These are phyloP conservation scores for Incurvaria masculella DNA, from an alignment of 2,888 invertebrate genomes.

Conservation along the genomic window DNA sequence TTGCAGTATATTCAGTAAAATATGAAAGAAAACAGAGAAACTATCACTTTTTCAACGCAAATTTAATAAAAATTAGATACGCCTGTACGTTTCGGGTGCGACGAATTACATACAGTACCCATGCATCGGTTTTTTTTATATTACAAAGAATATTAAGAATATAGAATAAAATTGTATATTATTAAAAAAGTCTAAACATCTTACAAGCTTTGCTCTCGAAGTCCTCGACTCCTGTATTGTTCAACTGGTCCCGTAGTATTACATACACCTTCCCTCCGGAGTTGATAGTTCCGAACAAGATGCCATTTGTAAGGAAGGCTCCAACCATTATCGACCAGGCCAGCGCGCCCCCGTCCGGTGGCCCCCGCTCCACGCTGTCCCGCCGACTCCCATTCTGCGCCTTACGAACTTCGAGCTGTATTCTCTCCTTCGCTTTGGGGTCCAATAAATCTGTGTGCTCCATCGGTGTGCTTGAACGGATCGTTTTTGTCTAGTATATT, in stretches of 20 bases:
- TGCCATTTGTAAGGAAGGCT: slow-evolving; percentile 86
- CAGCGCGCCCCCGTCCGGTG: slow-evolving; percentile 73
- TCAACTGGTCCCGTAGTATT: slow-evolving; percentile 62
- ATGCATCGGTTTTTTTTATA: too few species aligned
- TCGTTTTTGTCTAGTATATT: too few species aligned
- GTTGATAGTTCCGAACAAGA: slow-evolving; percentile 89
- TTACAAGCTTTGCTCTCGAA: slow-evolving; percentile 82
- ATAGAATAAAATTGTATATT: too few species aligned
- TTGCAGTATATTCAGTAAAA: too few species aligned
- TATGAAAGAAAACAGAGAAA: too few species aligned
- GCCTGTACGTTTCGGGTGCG: too few species aligned
- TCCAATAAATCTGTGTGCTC: slow-evolving; percentile 36
- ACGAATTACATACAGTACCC: too few species aligned
- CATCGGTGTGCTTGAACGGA: too few species aligned
- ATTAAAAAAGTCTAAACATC: too few species aligned
- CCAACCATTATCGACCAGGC: slow-evolving; percentile 81
- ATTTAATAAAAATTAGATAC: too few species aligned
- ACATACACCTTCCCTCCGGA: slow-evolving; percentile 79
- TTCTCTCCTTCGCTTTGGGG: slow-evolving; percentile 8
- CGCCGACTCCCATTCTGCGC: slow-evolving; percentile 24
- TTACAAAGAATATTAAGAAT: too few species aligned
- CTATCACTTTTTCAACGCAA: too few species aligned
- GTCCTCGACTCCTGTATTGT: slow-evolving; percentile 62
- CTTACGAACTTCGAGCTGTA: slow-evolving; percentile 19
- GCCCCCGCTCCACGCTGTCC: slow-evolving; percentile 27